Evolutionary conservation across 2,888 invertebrate species (phyloP), one percentile per base, ranked within the genome.

Genomic region (Phymatocera aterrima): DNA sequence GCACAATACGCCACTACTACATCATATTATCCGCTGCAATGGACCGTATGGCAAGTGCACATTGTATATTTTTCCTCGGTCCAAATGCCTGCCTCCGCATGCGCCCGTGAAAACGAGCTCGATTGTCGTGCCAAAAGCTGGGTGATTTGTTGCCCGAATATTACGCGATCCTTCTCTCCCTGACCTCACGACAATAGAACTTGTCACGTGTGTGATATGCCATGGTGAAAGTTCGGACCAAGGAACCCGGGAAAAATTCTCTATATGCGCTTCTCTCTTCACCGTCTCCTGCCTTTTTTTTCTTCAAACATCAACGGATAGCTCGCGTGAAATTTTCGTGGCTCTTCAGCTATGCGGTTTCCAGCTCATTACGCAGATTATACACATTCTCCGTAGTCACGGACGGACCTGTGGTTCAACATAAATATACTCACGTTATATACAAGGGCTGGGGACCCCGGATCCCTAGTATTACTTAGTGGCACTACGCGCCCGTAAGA

Each of bases 11-110:
- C 80, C 79, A 81, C 83, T 85, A 85, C 86, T 85, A 85, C 86
- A 83, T 88, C 86, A 84, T 87, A 86, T 86, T 86, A 85, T 84
- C 83, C 79, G 81, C 80, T 85, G 82, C 82, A 78, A 80, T 78
- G 83, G 82, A 80, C 84, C 85, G 84, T 84, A 83, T 85, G 84
- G 84, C 81, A 79, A 82, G 79, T 82, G 83, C 77, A 81, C 51
- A 78, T 78, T 72, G 64, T 83, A 80, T 80, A 80, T 79, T 80
- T 79, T 80, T 80, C 80, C 34, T 70, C 43, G n/a, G 34, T 68
- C 60, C 57, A 46, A 54, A 57, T 12, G 78, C 60, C 31, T n/a
- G 43, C n/a, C n/a, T n/a, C n/a, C n/a, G n/a, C 24, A 34, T 77
- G 37, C 37, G 21, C 15, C 48, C 21, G 79, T 77, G 79, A 82